Percentiles rank a stretch among this genome's conserved stretches.
Evolutionary conservation across 2,888 invertebrate genomes (phyloP).

Genomic region (Drosophila tripunctata): DNA sequence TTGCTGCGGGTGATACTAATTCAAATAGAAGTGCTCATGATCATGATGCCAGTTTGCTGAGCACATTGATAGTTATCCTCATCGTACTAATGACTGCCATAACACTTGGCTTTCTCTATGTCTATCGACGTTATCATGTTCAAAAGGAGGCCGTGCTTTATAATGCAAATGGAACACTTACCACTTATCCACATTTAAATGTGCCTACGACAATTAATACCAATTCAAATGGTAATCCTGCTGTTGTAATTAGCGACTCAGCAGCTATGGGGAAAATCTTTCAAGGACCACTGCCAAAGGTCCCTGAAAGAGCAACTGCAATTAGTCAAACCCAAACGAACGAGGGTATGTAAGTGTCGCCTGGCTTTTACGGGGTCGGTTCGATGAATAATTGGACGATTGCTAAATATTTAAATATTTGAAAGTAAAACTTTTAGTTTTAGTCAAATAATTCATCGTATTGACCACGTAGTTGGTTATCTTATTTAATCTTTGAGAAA

Average conservation of each 20-base stretch:
- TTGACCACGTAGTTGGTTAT: background rate
- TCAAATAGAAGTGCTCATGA: constrained; percentile 57
- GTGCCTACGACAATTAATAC: background rate
- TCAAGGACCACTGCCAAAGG: constrained; percentile 81
- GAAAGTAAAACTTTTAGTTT: background rate
- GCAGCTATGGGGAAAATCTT: constrained; percentile 70
- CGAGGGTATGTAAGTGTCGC: constrained; percentile 83
- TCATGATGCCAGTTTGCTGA: constrained; percentile 76
- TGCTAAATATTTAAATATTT: background rate
- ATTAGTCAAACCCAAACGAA: constrained; percentile 78
- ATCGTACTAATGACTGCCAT: constrained; percentile 79
- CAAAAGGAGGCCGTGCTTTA: constrained; percentile 70
- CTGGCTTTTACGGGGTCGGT: constrained; percentile 34
- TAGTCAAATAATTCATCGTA: constrained; percentile 26
- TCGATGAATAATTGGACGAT: constrained; percentile 35
- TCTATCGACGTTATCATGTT: constrained; percentile 78
- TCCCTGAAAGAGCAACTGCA: constrained; percentile 77
- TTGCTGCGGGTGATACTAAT: constrained; percentile 38
- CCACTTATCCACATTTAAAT: constrained; percentile 25
- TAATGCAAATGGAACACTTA: constrained; percentile 65
- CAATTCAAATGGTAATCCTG: constrained; percentile 40
- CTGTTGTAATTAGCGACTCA: constrained; percentile 67
- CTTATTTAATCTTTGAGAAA: background rate
- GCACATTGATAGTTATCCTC: constrained; percentile 77
- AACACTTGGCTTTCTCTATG: constrained; percentile 77